Conservation (phyloP, 2,797 vertebrate genomes). For the Muscicapa striata region DNA sequence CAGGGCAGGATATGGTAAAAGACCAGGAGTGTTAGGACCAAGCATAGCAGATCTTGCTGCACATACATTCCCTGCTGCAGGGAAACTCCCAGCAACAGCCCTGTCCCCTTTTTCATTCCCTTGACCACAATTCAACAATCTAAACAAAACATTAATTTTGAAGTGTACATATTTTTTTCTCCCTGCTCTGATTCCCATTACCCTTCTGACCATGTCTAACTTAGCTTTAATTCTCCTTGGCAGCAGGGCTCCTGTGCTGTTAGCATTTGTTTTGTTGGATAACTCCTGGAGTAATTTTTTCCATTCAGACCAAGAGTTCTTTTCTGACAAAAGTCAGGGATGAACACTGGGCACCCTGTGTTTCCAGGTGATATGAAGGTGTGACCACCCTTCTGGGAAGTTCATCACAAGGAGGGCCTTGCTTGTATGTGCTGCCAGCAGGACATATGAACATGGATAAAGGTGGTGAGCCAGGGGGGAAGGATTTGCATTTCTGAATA, state of each 20-base stretch:
- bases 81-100: conserved; percentile 13
- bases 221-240: background rate
- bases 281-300: conserved; percentile 15
- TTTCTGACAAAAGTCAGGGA: background rate
- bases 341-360: accelerated
- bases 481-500: background rate
- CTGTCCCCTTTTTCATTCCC: conserved; percentile 21
- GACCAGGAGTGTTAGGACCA: conserved; percentile 55
- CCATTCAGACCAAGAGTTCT: background rate
- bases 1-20: conserved; percentile 74
- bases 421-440: background rate
- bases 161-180: background rate
- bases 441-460: background rate
- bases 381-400: background rate
- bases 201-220: background rate
- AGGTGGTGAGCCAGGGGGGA: background rate
- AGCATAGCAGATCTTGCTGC: conserved; percentile 72
- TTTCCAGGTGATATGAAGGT: background rate
- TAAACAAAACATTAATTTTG: conserved; percentile 72
- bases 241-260: background rate
- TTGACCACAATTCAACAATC: conserved; percentile 47
- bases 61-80: background rate
- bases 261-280: accelerated
- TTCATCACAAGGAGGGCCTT: background rate
- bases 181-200: background rate